A percentile compares a stretch with the other conserved stretches of the same genome.
These are phyloP conservation scores for Drosophila nr. perissopoda DNA, from an alignment of 2,888 invertebrate genomes.

Conservation along the genomic window DNA sequence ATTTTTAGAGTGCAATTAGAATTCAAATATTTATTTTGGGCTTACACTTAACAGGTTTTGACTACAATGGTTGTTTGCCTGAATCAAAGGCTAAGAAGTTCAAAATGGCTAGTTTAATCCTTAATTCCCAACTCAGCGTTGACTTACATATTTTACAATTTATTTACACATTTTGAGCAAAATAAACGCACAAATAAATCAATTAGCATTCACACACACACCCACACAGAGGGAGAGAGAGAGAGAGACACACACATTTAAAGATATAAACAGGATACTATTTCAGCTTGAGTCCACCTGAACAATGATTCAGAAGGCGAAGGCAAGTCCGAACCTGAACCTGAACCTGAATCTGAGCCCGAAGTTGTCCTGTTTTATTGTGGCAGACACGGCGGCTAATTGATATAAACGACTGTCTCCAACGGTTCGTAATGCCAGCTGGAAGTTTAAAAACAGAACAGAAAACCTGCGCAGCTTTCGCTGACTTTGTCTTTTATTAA, in stretches of 20 bases:
- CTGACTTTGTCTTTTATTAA: slow-evolving; percentile 61
- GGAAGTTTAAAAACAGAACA: slow-evolving; percentile 4
- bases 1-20: background rate
- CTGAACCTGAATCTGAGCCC: slow-evolving; percentile 9
- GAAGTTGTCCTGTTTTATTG: slow-evolving; percentile 43
- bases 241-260: background rate
- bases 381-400: slow-evolving; percentile 66
- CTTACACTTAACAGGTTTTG: background rate
- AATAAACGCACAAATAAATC: slow-evolving; percentile 54
- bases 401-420: slow-evolving; percentile 79
- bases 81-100: background rate
- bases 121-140: slow-evolving; percentile 13
- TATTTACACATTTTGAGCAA: slow-evolving; percentile 34
- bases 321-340: background rate
- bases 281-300: slow-evolving; percentile 33
- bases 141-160: slow-evolving; percentile 35
- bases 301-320: slow-evolving; percentile 21
- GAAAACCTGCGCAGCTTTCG: slow-evolving; percentile 53
- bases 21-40: background rate
- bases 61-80: background rate
- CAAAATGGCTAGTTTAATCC: background rate
- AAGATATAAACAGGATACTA: background rate
- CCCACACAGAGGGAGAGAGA: background rate
- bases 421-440: slow-evolving; percentile 46
- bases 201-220: slow-evolving; percentile 39